Percentiles rank a stretch among this genome's conserved stretches.
Evolutionary conservation across 2,888 invertebrate species (phyloP).

Genomic region (Drosophila ochracea): DNA sequence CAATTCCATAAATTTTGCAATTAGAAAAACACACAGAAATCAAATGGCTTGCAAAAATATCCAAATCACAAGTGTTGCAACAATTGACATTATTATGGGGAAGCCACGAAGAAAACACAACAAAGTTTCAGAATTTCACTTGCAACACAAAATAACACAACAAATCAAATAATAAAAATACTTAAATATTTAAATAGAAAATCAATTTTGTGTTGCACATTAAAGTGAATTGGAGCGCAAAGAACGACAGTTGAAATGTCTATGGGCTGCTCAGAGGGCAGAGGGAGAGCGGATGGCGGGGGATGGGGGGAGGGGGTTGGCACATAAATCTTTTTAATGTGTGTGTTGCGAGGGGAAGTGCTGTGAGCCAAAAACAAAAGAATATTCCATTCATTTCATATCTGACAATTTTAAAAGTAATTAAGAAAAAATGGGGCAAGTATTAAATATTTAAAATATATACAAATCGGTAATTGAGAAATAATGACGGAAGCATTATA

Average conservation of each 20-base stretch:
- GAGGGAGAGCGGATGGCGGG: constrained; percentile 6
- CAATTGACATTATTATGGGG: neutral
- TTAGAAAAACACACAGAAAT: neutral
- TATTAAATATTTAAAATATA: neutral
- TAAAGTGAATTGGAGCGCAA: constrained; percentile 56
- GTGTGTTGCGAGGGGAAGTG: neutral
- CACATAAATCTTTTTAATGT: constrained; percentile 36
- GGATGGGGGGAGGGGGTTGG: neutral
- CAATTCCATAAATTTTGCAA: neutral
- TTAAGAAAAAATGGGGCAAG: neutral
- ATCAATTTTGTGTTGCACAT: constrained; percentile 53
- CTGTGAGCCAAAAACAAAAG: neutral
- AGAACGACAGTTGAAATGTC: neutral
- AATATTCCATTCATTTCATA: neutral
- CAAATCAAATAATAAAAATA: constrained; percentile 13
- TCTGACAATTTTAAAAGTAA: neutral
- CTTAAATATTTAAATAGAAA: constrained; percentile 46
- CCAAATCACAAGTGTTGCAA: neutral
- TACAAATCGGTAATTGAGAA: neutral
- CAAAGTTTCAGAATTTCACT: neutral
- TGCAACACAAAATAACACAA: constrained; percentile 5
- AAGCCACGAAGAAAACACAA: neutral
- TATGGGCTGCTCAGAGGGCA: neutral
- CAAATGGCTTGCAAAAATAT: neutral
- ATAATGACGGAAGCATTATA: neutral